Evolutionary conservation across 2,113 vertebrate species (phyloP), one percentile per base, ranked within the genome.

Genomic region (Proteles cristata): DNA sequence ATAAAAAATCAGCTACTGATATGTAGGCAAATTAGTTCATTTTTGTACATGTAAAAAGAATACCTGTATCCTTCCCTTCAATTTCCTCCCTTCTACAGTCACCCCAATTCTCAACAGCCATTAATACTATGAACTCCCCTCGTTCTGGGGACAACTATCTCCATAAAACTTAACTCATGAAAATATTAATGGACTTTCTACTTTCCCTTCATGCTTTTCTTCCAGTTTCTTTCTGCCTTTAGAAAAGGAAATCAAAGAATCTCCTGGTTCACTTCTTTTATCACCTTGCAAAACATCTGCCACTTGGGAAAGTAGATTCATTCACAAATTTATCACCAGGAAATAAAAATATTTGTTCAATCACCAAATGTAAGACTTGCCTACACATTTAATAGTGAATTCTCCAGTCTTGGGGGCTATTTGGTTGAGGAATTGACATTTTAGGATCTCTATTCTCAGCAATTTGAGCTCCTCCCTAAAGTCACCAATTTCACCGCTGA

Each of bases 11-110:
- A 90, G 68, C 66, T 96, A 58, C 71, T 89, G 69, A 63, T 25
- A 79, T 39, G 26, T 58, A 97, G 88, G 71, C 73, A 97, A 95
- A 96, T 97, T 85, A 96, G 94, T 87, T 97, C 81, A 94, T 81
- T 98, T 98, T 96, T 96, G 31, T 31, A 53, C 66, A 97, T 1
- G 35, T 5, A 61, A 26, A 93, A 71, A 97, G 94, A 97, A 45
- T 28, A 76, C 43, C 14, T 76, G 2, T 73, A n/a, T 7, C 19
- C 25, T 81, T 80, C 74, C 50, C 8, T 93, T 84, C 43, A 9
- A 3, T 87, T 33, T 85, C 48, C 77, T 84, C 39, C 71, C 61
- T 53, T n/a, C 0, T 25, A 10, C 73, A 10, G 4, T 55, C 15
- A 2, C 23, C 23, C 6, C 68, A 80, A 35, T 53, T 76, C 45